Percentiles rank a stretch among this genome's conserved stretches.
These are phyloP conservation scores for Aviceda subcristata DNA, from an alignment of 2,113 vertebrate genomes.

Conservation along the genomic window DNA sequence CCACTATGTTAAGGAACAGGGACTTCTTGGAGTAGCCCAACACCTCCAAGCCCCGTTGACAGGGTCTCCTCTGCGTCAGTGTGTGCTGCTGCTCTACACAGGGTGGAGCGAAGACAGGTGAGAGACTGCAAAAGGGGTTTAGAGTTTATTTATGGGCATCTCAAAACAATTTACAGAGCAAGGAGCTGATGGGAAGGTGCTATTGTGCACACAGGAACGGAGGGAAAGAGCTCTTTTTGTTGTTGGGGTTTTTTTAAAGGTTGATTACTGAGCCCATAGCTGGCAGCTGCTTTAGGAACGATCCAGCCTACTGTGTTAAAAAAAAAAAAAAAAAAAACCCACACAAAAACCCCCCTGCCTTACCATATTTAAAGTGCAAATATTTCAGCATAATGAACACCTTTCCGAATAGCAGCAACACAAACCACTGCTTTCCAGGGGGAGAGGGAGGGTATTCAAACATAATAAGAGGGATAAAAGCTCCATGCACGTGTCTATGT, in stretches of 20 bases:
- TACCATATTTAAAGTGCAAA: constrained; percentile 6
- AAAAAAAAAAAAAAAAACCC: neutral
- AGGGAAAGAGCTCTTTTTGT: neutral
- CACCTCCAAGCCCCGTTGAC: accelerated
- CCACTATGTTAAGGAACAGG: accelerated
- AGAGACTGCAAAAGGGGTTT: neutral
- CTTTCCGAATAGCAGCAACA: neutral
- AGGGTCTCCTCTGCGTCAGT: accelerated
- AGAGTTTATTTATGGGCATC: neutral
- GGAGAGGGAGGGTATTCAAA: neutral
- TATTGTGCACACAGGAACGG: neutral
- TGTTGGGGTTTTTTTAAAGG: neutral
- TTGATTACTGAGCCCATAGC: neutral
- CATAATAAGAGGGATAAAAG: neutral
- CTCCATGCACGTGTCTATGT: accelerated
- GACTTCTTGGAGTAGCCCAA: neutral
- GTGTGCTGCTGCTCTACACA: neutral
- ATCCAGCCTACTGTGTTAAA: neutral
- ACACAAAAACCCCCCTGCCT: neutral
- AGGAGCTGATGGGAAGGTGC: neutral
- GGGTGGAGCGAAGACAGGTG: accelerated
- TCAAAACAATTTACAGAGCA: neutral
- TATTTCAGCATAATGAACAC: constrained; percentile 27
- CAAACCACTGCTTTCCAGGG: neutral
- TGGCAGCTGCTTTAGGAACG: neutral